Percentiles rank a stretch among this genome's conserved stretches.
These are phyloP conservation scores for Empis livida DNA, from an alignment of 2,888 invertebrate species.

Conservation along the genomic window DNA sequence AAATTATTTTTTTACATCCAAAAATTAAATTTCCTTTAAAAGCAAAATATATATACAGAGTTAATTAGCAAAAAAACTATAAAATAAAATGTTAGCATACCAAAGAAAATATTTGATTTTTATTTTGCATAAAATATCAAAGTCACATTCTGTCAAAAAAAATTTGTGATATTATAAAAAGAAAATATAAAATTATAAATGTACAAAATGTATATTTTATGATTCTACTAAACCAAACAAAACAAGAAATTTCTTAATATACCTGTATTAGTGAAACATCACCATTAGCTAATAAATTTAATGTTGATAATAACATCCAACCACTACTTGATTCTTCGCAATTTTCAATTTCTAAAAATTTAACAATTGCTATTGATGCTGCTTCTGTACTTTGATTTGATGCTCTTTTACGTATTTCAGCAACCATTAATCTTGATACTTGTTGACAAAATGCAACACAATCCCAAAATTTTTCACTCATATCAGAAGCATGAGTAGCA, in stretches of 20 bases:
- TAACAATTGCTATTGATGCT: constrained; percentile 93
- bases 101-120: too few relatives aligned
- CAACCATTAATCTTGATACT: constrained; percentile 92
- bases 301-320: constrained; percentile 86
- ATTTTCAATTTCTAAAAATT: constrained; percentile 91
- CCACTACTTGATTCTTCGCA: constrained; percentile 91
- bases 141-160: neutral
- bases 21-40: too few relatives aligned
- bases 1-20: too few relatives aligned
- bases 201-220: too few relatives aligned
- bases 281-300: constrained; percentile 85
- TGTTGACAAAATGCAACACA: constrained; percentile 88
- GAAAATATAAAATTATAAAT: neutral
- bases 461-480: constrained; percentile 96
- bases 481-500: constrained; percentile 83
- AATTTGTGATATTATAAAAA: neutral
- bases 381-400: constrained; percentile 93
- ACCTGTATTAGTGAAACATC: constrained; percentile 83
- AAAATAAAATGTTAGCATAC: too few relatives aligned
- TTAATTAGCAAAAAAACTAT: too few relatives aligned
- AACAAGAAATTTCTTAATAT: constrained; percentile 4
- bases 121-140: too few relatives aligned
- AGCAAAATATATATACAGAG: too few relatives aligned
- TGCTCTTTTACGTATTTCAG: constrained; percentile 81
- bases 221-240: too few relatives aligned